Evolutionary conservation across 2,888 invertebrate species (phyloP), one percentile per base, ranked within the genome.

Genomic region (Ferdinandea cuprea): DNA sequence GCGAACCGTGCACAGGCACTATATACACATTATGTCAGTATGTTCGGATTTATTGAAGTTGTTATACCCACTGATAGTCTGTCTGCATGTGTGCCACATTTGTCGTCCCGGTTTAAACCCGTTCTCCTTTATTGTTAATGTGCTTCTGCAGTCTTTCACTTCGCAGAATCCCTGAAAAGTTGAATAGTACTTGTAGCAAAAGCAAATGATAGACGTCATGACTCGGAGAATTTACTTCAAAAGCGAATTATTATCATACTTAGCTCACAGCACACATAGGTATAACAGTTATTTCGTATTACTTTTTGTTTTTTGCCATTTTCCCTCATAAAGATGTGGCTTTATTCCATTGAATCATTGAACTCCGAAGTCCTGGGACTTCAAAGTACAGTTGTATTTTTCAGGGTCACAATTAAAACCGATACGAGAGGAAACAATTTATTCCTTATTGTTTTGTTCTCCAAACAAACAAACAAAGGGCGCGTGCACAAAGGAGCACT

Each of bases 161-260:
- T 68, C 32, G 61, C 54, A 74, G 61, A 80, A 74, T 80, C 68
- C 66, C 74, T 61, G 74, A 74, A 54, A 74, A 74, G 68, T 74
- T 74, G 73, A 80, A 80, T 68, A 56, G 48, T 73, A 68, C 68
- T 74, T 77, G 74, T 48, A 21, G 32, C 61, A 48, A 4, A n/a
- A 44, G 21, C 21, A 25, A 48, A 58, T 13, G 13, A 44, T 42
- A 25, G 30, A 46, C 42, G 17, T 28, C 19, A 52, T 50, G 52
- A 50, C 40, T 59, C 59, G 59, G 11, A 50, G 37, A 65, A 65
- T 28, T 19, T 56, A 68, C 56, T 35, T 19, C 17, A 35, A 46
- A 54, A 56, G 46, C 21, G 68, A 42, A 46, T 56, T 68, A 25
- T 68, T 37, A 46, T 56, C 35, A n/a, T 42, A 15, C 13, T 40